Base-by-base conservation (phyloP, 2,888 invertebrate genomes). In the Osmoderma eremita region DNA sequence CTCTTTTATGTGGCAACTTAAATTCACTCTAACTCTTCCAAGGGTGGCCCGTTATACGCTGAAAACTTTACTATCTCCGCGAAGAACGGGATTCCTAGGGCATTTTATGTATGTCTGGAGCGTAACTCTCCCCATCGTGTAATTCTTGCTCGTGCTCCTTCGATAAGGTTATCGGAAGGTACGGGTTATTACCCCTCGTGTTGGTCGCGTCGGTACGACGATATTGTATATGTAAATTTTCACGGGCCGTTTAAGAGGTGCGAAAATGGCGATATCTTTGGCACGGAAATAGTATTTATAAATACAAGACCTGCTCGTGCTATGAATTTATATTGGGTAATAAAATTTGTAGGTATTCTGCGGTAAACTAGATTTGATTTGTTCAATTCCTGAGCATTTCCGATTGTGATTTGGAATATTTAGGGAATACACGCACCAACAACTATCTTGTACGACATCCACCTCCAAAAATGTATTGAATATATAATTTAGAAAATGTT, bases 1-100 rank as follows among this genome's bases (percentile, higher is more conserved):
- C 69, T 69, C 67, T 66, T 70, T 70, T 69, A 67, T 70, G 69
- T 66, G 69, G 61, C 69, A 65, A 53, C 53, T 63, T 42, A 70
- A 68, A 70, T 70, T 70, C 68, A 69, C 68, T 63, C 63, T 54
- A n/a, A 45, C 58, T 45, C 45, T 61, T 30, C 58, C 45, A 48
- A 20, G 18, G 45, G 36, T 17, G n/a, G 54, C 62, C 62, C 42
- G 41, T 50, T 42, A n/a, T n/a, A 63, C 66, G 45, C 49, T 68
- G 66, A 70, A 70, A 70, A 63, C 50, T 68, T 70, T 68, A 67
- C 51, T 68, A 24, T 41, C 42, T 22, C 22, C 63, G 63, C 24
- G 20, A 63, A 36, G 30, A 53, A 22, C 18, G 41, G 41, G 38
- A 22, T 63, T 63, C 42, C 30, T 42, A 18, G 45, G 22, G 30